Conservation (phyloP, 2,888 invertebrate species). For the Leptinotarsa rubiginosa region DNA sequence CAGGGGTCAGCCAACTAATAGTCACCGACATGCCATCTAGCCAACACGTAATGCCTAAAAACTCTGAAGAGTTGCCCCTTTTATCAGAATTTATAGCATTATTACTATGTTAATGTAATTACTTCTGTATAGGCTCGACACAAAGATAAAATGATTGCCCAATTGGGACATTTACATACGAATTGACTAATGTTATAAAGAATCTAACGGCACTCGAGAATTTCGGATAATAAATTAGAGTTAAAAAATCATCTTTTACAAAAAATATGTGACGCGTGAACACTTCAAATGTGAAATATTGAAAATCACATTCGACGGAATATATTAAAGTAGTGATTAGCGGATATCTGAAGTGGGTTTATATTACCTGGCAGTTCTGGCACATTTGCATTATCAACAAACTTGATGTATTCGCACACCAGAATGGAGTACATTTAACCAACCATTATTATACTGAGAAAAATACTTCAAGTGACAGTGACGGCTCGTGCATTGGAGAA, state of each 20-base stretch:
- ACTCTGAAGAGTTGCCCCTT: constrained; percentile 59
- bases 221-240: background rate
- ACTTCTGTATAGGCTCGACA: constrained; percentile 40
- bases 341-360: too few relatives aligned
- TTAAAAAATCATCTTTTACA: background rate
- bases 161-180: constrained; percentile 13
- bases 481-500: too few relatives aligned
- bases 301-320: too few relatives aligned
- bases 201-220: background rate
- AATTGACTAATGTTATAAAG: background rate
- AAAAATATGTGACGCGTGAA: background rate
- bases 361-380: too few relatives aligned
- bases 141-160: constrained; percentile 32
- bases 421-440: too few relatives aligned
- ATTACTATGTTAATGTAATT: constrained; percentile 61
- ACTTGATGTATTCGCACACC: too few relatives aligned
- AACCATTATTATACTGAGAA: too few relatives aligned
- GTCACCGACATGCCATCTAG: constrained; percentile 58
- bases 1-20: constrained; percentile 52
- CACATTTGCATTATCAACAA: too few relatives aligned
- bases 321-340: too few relatives aligned
- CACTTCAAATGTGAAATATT: too few relatives aligned
- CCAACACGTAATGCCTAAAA: constrained; percentile 57
- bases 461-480: too few relatives aligned
- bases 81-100: constrained; percentile 59